Conservation (phyloP, 2,113 vertebrate species). For the Piprites chloris region DNA sequence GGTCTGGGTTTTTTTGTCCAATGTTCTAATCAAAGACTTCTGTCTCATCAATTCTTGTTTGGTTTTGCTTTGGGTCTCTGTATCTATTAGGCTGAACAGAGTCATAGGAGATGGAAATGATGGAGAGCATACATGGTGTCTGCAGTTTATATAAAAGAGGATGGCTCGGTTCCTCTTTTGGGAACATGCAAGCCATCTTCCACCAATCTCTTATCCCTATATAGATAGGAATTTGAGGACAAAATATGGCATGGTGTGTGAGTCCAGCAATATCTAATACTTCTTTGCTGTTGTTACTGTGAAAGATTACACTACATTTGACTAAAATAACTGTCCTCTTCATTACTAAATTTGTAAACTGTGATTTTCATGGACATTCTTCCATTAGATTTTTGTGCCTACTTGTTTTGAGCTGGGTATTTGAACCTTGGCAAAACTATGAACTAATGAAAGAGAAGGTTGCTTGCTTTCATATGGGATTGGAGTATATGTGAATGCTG, state of each 20-base stretch:
- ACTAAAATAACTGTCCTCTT: neutral
- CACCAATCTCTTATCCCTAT: neutral
- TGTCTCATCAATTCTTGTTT: neutral
- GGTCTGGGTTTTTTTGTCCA: neutral
- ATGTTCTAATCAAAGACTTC: neutral
- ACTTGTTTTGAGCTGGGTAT: neutral
- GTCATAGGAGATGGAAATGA: neutral
- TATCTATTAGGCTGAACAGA: neutral
- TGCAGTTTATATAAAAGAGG: neutral
- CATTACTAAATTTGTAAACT: neutral
- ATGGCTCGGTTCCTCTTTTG: neutral
- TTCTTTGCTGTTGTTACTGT: neutral
- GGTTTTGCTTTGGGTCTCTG: neutral
- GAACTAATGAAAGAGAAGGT: neutral
- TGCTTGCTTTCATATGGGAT: neutral
- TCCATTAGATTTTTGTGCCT: neutral
- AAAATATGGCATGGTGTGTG: neutral
- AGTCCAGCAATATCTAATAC: neutral
- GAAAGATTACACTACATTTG: neutral
- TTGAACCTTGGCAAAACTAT: neutral
- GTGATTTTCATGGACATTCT: neutral
- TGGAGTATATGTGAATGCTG: neutral
- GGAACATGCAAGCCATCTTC: neutral
- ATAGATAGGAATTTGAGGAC: neutral
- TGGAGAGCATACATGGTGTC: neutral